Evolutionary conservation across 2,113 vertebrate species (phyloP).

Genomic region (Myodes glareolus): DNA sequence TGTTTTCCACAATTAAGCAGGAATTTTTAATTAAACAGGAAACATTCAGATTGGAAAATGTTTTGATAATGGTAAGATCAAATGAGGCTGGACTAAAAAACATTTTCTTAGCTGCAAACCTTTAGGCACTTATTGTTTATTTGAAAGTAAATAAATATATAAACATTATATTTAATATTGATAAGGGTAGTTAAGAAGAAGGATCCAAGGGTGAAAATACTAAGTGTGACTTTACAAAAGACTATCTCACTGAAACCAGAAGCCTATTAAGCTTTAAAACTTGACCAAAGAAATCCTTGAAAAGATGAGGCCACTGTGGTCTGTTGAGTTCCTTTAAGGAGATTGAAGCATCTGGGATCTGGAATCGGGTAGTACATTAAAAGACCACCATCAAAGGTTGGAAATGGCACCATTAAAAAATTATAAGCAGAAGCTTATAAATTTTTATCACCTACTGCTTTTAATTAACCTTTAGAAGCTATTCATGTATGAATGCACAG

Average conservation of each 20-base stretch:
- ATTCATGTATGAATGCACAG: constrained; percentile 79
- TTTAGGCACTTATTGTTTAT: background rate
- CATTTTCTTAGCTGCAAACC: background rate
- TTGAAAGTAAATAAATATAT: background rate
- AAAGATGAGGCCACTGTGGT: constrained; percentile 42
- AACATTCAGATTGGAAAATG: no score
- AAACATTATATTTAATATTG: background rate
- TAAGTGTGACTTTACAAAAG: background rate
- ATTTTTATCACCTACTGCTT: constrained; percentile 84
- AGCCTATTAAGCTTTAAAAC: background rate
- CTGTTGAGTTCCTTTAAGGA: constrained; percentile 49
- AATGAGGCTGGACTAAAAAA: background rate
- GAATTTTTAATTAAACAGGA: background rate
- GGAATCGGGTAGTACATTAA: constrained; percentile 51
- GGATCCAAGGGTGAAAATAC: background rate
- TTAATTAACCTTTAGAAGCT: constrained; percentile 89
- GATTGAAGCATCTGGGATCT: constrained; percentile 67
- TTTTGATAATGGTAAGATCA: background rate
- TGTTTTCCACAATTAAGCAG: no score
- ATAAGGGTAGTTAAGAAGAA: constrained; percentile 11
- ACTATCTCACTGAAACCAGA: no score
- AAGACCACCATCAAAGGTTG: constrained; percentile 69
- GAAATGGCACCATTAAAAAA: constrained; percentile 86
- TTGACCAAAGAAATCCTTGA: background rate
- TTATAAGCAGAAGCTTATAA: constrained; percentile 84